Percentiles rank a stretch among this genome's conserved stretches.
phyloP scores from a whole-genome alignment of 2,797 vertebrate genomes.

The Erithacus rubecula region DNA sequence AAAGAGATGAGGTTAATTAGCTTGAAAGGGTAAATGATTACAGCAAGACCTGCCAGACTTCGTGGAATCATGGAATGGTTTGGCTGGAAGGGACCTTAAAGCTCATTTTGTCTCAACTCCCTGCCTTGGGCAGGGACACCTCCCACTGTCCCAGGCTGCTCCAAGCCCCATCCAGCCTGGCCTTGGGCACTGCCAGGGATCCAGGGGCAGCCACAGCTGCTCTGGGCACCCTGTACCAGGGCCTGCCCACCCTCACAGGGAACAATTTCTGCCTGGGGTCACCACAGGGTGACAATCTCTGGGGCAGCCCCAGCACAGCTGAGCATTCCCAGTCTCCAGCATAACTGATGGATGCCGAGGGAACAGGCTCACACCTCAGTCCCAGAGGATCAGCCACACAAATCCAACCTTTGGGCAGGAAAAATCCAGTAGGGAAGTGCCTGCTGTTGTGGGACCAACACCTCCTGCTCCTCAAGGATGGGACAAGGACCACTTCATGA shows the following conservation, averaged over 20 bases:
- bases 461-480: neutral
- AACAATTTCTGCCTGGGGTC: neutral
- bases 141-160: rapidly evolving
- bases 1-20: neutral
- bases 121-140: neutral
- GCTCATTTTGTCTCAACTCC: neutral
- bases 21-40: neutral
- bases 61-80: neutral
- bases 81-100: neutral
- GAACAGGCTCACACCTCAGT: rapidly evolving
- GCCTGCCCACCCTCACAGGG: rapidly evolving
- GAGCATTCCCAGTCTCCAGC: rapidly evolving
- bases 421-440: neutral
- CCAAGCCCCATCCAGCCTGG: neutral
- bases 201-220: neutral
- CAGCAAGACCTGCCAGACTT: neutral
- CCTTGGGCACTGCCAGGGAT: neutral
- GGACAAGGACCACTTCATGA: neutral
- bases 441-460: neutral
- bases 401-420: neutral
- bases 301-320: neutral
- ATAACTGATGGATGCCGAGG: rapidly evolving
- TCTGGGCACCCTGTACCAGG: neutral
- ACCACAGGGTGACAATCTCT: neutral
- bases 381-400: neutral